Conservation (phyloP, 2,888 invertebrate genomes). For the Pyrochroa serraticornis region DNA sequence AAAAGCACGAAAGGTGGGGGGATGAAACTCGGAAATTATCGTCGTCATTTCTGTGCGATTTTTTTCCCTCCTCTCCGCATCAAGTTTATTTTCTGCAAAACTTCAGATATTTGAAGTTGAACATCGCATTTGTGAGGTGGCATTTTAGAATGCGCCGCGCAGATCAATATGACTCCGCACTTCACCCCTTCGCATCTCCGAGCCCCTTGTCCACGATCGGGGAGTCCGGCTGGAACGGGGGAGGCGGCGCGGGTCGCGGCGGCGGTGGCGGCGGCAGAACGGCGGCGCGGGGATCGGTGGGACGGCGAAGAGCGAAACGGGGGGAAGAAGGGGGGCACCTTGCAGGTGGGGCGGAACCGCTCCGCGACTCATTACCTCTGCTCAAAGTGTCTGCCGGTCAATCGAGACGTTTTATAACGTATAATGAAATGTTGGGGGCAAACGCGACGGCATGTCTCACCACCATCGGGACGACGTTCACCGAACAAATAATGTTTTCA, state of each 20-base stretch:
- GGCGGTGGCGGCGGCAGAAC: conserved; percentile 11
- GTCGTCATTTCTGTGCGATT: conserved; percentile 43
- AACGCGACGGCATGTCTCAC: too few species aligned
- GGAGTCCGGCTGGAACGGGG: conserved; percentile 27
- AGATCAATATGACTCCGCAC: conserved; percentile 47
- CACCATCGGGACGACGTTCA: too few species aligned
- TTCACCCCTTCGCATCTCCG: conserved; percentile 36
- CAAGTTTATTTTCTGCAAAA: conserved; percentile 35
- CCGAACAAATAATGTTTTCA: too few species aligned
- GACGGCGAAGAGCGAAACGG: conserved; percentile 22
- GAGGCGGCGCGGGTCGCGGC: conserved; percentile 19
- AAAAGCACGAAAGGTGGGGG: not conserved
- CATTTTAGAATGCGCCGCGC: conserved; percentile 42
- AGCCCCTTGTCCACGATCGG: conserved; percentile 31
- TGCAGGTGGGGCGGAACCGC: conserved; percentile 44
- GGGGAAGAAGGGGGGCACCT: conserved; percentile 35
- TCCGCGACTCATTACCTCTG: conserved; percentile 45
- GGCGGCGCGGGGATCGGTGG: conserved; percentile 12
- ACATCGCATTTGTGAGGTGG: conserved; percentile 33
- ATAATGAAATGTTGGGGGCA: too few species aligned
- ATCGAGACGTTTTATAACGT: conserved; percentile 42
- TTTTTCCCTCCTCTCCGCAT: not conserved
- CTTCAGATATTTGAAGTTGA: conserved; percentile 38
- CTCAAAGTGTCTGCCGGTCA: conserved; percentile 44
- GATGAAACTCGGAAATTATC: conserved; percentile 34